Base-by-base conservation (phyloP, 1,140 invertebrate genomes). In the Drosophila nigromelanica region DNA sequence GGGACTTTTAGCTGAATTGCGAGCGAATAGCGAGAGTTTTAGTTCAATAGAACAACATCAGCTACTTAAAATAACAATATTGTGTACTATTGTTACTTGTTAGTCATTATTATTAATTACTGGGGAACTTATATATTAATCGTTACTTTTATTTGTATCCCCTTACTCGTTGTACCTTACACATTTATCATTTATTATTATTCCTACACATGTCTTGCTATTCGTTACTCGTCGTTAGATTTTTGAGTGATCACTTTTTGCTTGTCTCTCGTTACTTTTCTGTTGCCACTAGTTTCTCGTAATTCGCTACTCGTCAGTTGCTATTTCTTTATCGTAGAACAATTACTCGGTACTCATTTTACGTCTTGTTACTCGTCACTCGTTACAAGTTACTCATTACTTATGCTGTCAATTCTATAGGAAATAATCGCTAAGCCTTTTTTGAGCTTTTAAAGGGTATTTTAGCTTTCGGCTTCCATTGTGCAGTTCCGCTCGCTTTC, bases 361-460 rank as follows among this genome's bases (percentile, higher is more conserved):
- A 6, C 14, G 14, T 51, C 10, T 12, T 5, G 5, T 2, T 55
- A 24, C 18, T 42, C 3, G 21, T 33, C 2, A 43, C 48, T 52
- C 47, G n/a, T 30, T 11, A 61, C 5, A 50, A 12, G 7, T 15
- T 14, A 40, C 33, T 51, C 33, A 4, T 5, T 45, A 33, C 8
- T 33, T n/a, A 27, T 27, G 18, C 18, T 18, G 1, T 24, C 21
- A 24, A 4, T 24, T 24, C 3, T 24, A 24, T 33, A 10, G n/a
- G 18, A 27, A n/a, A 5, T 10, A 7, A 10, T 18, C 15, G n/a
- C n/a, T 8, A 7, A 35, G 8, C 0, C 7, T 5, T 18, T 40
- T 11, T 8, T 18, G 7, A 33, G n/a, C 18, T 39, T 52, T 21
- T 37, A 14, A 2, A 60, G 70, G 33, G 63, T 42, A 73, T 68